Base-by-base conservation (phyloP, 2,797 vertebrate genomes). In the Molossus molossus region DNA sequence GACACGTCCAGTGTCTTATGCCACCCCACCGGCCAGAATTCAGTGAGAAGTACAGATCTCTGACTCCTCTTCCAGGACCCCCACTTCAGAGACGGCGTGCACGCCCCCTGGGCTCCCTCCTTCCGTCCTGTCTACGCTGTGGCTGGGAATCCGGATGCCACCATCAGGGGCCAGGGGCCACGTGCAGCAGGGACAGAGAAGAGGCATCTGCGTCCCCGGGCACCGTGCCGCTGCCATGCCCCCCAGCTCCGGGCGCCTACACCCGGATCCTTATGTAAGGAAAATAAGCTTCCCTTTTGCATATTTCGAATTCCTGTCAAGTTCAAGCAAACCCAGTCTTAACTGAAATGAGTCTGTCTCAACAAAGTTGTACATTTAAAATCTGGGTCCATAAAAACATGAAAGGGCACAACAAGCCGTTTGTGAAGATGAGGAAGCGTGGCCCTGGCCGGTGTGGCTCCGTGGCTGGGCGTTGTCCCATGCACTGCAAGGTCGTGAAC, bases 191-290 rank as follows among this genome's bases (percentile, higher is more conserved):
- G 45, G 65, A 1, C 17, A 5, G 60, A 72, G 6, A 53, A 15
- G 50, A 25, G 29, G 13, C 0, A 0, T 18, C 40, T 58, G 6
- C 5, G 12, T 50, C n/a, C 9, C 23, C 1, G 2, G 17, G 25
- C n/a, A 5, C 53, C 2, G 0, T 6, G 0, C 15, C 2, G 33
- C 50, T 45, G 50, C 27, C 60, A 1, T 1, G 50, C 18, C 67
- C 53, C 15, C 50, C 45, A 83, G 64, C 33, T 37, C 50, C 14
- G 48, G 69, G 29, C 7, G 0, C 21, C 65, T 33, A 23, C 6
- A 5, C 25, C 6, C 1, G 1, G 14, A 23, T 58, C 21, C 8
- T 58, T n/a, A 9, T 4, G 9, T 0, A 18, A 40, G 18, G 33
- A 8, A 65, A 76, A 60, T 23, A 60, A 91, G 9, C 73, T 37